Base-by-base conservation (phyloP, 2,797 vertebrate genomes). In the Antrozous pallidus region DNA sequence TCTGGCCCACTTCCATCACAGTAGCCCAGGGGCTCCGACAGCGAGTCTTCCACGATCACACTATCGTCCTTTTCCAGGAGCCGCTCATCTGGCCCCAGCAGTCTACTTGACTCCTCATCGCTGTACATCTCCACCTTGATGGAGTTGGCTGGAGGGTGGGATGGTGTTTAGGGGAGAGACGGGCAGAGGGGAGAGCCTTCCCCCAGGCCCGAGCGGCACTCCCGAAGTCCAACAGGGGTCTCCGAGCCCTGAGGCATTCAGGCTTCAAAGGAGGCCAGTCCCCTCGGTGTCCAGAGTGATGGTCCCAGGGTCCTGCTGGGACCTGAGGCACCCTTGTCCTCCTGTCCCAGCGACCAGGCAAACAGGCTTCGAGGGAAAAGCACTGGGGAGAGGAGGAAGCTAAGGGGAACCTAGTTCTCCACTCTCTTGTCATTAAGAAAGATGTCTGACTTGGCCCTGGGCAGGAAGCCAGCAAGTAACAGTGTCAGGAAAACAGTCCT, bases 51-150 rank as follows among this genome's bases (percentile, higher is more conserved):
- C 96, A 98, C 98, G 80, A 98, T 97, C 88, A 98, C 98, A 69
- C 98, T 99, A 85, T 99, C 98, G 0, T 99, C 98, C 96, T 98
- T 99, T 90, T 99, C 99, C 94, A 97, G 98, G 95, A 98, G 97
- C 33, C 98, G 98, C 91, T 99, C 98, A 40, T 98, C 99, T 80
- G 98, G 98, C 70, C 98, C 98, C 90, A 99, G 98, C 97, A 98
- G 98, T 88, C 98, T 98, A 78, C 98, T 98, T 79, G 98, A 98
- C 96, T 99, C 99, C 96, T 99, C 99, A 96, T 99, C 99, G 71
- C 99, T 99, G 98, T 99, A 99, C 98, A 99, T 98, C 98, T 99
- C 99, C 97, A 99, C 99, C 98, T 99, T 99, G 98, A 99, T 99
- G 81, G 99, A 99, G 98, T 99, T 99, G 85, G 98, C 99, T 99